Evolutionary conservation across 2,888 invertebrate species (phyloP).

Genomic region (Dexiosoma caninum): DNA sequence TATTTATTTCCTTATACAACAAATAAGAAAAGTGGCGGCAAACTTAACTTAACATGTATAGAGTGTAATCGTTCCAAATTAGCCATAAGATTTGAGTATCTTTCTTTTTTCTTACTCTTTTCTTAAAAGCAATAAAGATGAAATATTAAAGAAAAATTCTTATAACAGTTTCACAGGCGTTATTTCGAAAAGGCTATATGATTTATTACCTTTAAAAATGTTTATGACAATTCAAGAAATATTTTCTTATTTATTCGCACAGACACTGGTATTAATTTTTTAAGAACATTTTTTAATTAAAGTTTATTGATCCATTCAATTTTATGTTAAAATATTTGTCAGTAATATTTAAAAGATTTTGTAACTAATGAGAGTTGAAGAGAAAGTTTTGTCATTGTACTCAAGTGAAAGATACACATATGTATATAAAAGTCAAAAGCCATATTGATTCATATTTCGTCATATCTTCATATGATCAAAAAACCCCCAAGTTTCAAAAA

Average conservation of each 20-base stretch:
- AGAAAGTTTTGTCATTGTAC: too few relatives aligned
- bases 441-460: too few relatives aligned
- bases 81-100: background rate
- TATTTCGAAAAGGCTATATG: background rate
- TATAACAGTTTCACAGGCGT: background rate
- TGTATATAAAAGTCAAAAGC: too few relatives aligned
- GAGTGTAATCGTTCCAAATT: constrained; percentile 7
- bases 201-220: background rate
- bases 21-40: background rate
- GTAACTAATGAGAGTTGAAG: too few relatives aligned
- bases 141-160: background rate
- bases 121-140: background rate
- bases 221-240: background rate
- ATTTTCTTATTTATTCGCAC: background rate
- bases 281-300: background rate
- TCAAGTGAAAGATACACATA: too few relatives aligned
- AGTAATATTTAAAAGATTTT: too few relatives aligned
- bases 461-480: too few relatives aligned
- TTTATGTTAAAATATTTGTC: background rate
- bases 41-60: background rate
- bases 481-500: too few relatives aligned
- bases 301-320: background rate
- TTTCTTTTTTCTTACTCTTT: background rate
- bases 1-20: background rate
- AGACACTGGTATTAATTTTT: background rate